phyloP scores from a whole-genome alignment of 2,113 vertebrate genomes.

The Notarius quadriscutis region DNA sequence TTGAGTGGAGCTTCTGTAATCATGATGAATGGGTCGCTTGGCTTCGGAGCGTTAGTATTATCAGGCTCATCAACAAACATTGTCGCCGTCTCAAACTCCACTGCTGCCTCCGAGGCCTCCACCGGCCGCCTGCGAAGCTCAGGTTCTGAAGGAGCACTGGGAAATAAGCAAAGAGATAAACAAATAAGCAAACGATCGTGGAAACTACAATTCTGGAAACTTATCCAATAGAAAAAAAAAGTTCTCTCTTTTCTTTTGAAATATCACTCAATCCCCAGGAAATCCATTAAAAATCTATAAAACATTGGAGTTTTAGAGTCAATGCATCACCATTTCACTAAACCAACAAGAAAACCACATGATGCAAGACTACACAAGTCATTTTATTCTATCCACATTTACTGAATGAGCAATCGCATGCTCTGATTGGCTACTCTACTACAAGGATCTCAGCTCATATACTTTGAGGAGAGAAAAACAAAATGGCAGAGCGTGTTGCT shows the following conservation, averaged over 20 bases:
- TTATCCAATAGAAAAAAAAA: not conserved
- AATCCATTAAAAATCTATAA: not conserved
- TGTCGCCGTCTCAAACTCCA: slow-evolving; percentile 4
- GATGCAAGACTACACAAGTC: not conserved
- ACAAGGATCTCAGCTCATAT: too few relatives aligned
- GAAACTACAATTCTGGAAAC: not conserved
- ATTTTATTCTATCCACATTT: too few relatives aligned
- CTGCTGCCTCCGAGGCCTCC: not conserved
- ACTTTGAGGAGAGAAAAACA: too few relatives aligned
- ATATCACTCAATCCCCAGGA: not conserved
- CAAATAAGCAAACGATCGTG: not conserved
- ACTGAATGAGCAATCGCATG: too few relatives aligned
- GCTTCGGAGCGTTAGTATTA: slow-evolving; percentile 1
- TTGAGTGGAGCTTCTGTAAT: slow-evolving; percentile 52
- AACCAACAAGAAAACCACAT: not conserved
- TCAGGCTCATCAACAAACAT: slow-evolving; percentile 36
- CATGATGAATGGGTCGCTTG: slow-evolving; percentile 36
- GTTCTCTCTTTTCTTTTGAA: not conserved
- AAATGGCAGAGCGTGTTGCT: too few relatives aligned
- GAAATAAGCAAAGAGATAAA: not conserved
- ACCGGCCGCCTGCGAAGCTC: slow-evolving; percentile 58
- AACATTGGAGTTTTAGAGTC: not conserved
- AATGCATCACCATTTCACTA: not conserved
- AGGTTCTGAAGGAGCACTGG: slow-evolving; percentile 57
- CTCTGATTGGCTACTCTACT: too few relatives aligned